phyloP scores from a whole-genome alignment of 1,140 invertebrate species.

The Drosophila aff. region DNA sequence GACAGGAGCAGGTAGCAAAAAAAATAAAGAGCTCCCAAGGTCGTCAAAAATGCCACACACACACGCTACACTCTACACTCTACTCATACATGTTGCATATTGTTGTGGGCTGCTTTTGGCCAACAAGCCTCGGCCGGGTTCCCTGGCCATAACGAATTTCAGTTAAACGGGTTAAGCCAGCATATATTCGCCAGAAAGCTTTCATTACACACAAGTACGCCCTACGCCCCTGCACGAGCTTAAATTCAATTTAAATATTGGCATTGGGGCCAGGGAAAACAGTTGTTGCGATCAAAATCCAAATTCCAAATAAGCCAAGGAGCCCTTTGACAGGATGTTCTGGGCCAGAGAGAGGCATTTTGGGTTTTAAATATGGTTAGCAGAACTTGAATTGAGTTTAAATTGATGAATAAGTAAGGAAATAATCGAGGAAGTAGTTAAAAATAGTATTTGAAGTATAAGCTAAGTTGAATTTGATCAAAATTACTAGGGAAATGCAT shows the following conservation, averaged over 20 bases:
- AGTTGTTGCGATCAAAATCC: not conserved
- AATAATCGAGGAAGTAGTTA: not conserved
- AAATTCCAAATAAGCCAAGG: not conserved
- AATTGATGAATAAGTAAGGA: not conserved
- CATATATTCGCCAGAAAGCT: constrained; percentile 9
- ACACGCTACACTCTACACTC: not conserved
- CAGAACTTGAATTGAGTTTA: not conserved
- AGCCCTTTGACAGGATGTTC: not conserved
- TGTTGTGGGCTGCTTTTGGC: constrained; percentile 19
- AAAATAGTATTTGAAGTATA: not conserved
- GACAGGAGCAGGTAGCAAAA: constrained; percentile 1
- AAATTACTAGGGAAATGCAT: not conserved
- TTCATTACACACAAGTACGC: constrained; percentile 11
- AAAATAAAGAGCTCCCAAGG: constrained; percentile 21
- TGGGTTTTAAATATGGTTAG: not conserved
- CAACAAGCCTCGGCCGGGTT: not conserved
- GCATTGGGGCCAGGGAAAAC: not conserved
- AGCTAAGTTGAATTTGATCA: not conserved
- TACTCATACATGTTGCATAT: constrained; percentile 39
- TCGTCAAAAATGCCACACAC: constrained; percentile 35
- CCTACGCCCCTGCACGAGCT: not conserved
- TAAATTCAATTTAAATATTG: constrained; percentile 23
- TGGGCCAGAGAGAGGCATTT: not conserved
- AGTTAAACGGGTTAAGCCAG: constrained; percentile 36
- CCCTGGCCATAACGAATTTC: constrained; percentile 28